Base-by-base conservation (phyloP, 2,113 vertebrate genomes). In the Sitta europaea region DNA sequence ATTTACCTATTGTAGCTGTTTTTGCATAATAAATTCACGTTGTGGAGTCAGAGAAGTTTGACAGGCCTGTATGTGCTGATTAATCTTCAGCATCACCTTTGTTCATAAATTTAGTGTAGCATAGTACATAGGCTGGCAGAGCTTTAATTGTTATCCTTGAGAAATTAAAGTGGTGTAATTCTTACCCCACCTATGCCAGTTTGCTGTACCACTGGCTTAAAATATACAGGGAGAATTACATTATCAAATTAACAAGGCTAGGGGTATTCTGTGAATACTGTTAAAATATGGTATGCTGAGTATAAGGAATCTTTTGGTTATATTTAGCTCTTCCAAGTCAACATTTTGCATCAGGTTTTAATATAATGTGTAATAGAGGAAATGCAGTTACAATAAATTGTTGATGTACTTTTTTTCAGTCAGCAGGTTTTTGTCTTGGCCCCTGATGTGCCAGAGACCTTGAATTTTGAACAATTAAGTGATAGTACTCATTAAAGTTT, bases 401-500 rank as follows among this genome's bases (percentile, higher is more conserved):
- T 88, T 80, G 83, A 33, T 58, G 25, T 77, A 14, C 43, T 47
- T 93, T 93, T 76, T 71, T 90, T 91, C 36, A 83, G 38, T 96
- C 82, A 94, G 38, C 35, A 55, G 19, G 6, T 62, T 87, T 94
- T 95, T 95, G 43, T 71, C 47, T 79, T 78, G 75, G 36, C 76
- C 16, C 20, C 31, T 76, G 2, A 14, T 58, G 45, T 88, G 71
- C 35, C 45, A 76, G 48, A 74, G 90, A 96, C 84, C 87, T 97
- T 95, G 55, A 71, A 53, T 87, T 83, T 92, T 90, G 48, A 86
- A 36, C 65, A 95, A 77, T 62, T 73, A 86, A 86, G 38, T 97
- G 76, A n/a, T 14, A 31, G 57, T 50, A 54, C 17, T 25, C 53
- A 62, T 93, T 92, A 90, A 68, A 76, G n/a, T 96, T 76, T 57